Percentiles rank a stretch among this genome's conserved stretches.
Conservation (phyloP, 2,113 vertebrate genomes). For the Neofelis nebulosa region DNA sequence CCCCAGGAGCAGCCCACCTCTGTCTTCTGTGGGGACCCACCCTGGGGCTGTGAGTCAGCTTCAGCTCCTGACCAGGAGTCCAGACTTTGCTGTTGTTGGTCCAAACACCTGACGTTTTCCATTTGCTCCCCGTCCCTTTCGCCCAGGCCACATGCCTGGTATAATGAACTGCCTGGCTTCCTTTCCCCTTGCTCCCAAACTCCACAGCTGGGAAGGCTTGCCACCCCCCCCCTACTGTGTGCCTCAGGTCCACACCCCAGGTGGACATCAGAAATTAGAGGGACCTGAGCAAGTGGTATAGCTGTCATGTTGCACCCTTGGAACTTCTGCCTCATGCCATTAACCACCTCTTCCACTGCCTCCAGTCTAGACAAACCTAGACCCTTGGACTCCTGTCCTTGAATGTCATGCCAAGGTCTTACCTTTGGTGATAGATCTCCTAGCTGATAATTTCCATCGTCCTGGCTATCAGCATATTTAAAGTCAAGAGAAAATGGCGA, state of each 20-base stretch:
- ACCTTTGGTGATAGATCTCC: not conserved
- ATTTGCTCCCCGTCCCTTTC: not conserved
- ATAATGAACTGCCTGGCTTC: not conserved
- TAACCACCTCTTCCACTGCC: not conserved
- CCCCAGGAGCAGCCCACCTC: not conserved
- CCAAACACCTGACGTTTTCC: not conserved
- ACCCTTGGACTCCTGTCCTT: not conserved
- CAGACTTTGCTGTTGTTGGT: not conserved
- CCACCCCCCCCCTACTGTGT: not conserved
- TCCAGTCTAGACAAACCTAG: not conserved
- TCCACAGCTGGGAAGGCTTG: not conserved
- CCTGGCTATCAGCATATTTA: not conserved
- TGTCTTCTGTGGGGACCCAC: not conserved
- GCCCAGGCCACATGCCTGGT: not conserved
- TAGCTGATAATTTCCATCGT: not conserved
- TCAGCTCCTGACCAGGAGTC: not conserved
- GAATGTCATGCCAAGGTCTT: not conserved
- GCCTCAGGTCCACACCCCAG: not conserved
- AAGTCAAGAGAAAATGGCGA: constrained; percentile 7
- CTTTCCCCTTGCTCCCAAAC: not conserved
- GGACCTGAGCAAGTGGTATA: too few species aligned
- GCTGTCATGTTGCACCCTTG: accelerated
- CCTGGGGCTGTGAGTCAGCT: not conserved
- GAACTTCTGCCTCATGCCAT: not conserved
- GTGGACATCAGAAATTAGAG: not conserved